Evolutionary conservation across 2,888 invertebrate species (phyloP).

Genomic region (Tetragnatha montana): DNA sequence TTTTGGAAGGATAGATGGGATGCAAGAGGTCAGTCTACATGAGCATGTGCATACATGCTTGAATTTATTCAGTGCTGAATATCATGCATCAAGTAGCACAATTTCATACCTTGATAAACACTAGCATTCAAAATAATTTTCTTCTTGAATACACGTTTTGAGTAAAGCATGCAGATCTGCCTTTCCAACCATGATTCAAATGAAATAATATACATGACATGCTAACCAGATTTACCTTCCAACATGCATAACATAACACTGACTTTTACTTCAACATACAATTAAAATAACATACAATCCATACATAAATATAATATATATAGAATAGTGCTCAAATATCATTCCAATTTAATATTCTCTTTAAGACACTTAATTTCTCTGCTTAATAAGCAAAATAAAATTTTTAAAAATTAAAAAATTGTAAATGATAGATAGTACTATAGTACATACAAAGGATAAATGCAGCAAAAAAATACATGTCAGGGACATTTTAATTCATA

Average conservation of each 20-base stretch:
- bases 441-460: too few species aligned
- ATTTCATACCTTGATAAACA: neutral
- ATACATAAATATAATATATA: neutral
- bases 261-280: neutral
- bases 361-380: too few species aligned
- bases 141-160: neutral
- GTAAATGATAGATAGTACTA: too few species aligned
- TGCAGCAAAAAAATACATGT: too few species aligned
- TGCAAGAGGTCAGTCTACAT: conserved; percentile 12
- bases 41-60: conserved; percentile 41
- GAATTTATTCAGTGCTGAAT: conserved; percentile 21
- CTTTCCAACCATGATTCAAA: conserved; percentile 2
- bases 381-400: too few species aligned
- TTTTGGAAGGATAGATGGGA: conserved; percentile 55
- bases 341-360: neutral
- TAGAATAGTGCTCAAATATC: neutral
- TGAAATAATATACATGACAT: neutral
- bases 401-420: too few species aligned
- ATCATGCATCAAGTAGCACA: conserved; percentile 32
- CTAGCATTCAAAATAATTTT: neutral
- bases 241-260: neutral
- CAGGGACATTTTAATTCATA: too few species aligned
- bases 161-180: neutral
- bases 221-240: neutral
- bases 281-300: neutral